Evolutionary conservation across 2,797 vertebrate species (phyloP).

Genomic region (Melanotaenia parkinsoni): DNA sequence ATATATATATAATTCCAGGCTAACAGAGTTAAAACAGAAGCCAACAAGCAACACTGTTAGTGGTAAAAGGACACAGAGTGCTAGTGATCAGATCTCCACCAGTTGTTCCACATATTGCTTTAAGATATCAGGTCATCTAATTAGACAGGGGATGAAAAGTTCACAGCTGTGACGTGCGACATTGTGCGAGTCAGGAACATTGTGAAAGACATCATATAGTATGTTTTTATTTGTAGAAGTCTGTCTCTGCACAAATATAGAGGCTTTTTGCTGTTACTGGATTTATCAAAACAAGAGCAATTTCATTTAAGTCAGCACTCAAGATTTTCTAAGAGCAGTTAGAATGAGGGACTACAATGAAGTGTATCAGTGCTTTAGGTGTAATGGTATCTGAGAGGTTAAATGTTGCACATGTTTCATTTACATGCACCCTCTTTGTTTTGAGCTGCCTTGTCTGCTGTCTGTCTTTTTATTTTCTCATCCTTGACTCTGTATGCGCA

Average conservation of each 20-base stretch:
- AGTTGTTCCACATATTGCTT: slow-evolving; percentile 63
- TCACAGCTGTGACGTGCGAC: slow-evolving; percentile 73
- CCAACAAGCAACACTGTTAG: slow-evolving; percentile 29
- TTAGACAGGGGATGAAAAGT: slow-evolving; percentile 76
- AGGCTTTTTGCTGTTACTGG: slow-evolving; percentile 23
- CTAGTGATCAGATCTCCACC: slow-evolving; percentile 37
- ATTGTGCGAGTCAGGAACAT: slow-evolving; percentile 67
- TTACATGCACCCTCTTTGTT: slow-evolving; percentile 19
- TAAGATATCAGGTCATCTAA: slow-evolving; percentile 76
- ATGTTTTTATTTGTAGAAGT: slow-evolving; percentile 60
- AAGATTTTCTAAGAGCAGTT: slow-evolving; percentile 14
- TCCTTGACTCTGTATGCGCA: slow-evolving; percentile 14
- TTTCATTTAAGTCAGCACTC: slow-evolving; percentile 19
- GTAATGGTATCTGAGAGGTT: slow-evolving; percentile 11
- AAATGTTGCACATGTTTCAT: slow-evolving; percentile 27
- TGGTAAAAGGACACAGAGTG: slow-evolving; percentile 52
- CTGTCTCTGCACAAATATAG: slow-evolving; percentile 40
- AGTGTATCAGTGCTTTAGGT: slow-evolving; percentile 11
- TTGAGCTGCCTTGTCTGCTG: slow-evolving; percentile 23
- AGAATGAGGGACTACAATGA: slow-evolving; percentile 5
- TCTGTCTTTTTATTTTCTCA: slow-evolving; percentile 29
- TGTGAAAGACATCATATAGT: slow-evolving; percentile 63
- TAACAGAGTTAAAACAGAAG: slow-evolving; percentile 28
- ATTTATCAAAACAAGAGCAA: slow-evolving; percentile 20
- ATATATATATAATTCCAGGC: background rate